Percentiles rank a stretch among this genome's conserved stretches.
Conservation (phyloP, 2,113 vertebrate species). For the Dolichallabes microphthalmus region DNA sequence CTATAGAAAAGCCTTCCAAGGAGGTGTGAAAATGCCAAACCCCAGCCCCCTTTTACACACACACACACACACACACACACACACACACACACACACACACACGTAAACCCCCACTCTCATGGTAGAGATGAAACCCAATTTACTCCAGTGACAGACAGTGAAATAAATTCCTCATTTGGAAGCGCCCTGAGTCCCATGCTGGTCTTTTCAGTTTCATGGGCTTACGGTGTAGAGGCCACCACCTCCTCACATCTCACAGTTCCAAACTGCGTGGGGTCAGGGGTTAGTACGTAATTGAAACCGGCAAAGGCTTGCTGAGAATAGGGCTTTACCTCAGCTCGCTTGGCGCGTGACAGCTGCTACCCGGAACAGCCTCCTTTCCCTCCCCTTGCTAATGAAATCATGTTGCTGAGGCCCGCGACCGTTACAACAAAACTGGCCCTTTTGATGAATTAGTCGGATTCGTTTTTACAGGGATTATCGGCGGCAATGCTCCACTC, state of each 20-base stretch:
- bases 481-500: conserved; percentile 11
- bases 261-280: conserved; percentile 62
- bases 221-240: conserved; percentile 37
- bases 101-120: conserved; percentile 4
- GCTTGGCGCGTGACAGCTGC: conserved; percentile 71
- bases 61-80: conserved; percentile 41
- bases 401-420: conserved; percentile 41
- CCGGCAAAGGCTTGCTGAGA: conserved; percentile 62
- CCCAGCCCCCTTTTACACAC: conserved; percentile 29
- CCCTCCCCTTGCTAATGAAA: conserved; percentile 54
- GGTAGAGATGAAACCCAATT: conserved; percentile 44
- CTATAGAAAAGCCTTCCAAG: conserved; percentile 49
- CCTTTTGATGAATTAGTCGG: conserved; percentile 43
- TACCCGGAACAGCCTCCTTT: conserved; percentile 68
- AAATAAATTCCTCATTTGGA: conserved; percentile 47
- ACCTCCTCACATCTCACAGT: conserved; percentile 45
- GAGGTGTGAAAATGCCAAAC: conserved; percentile 48
- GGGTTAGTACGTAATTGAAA: conserved; percentile 74
- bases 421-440: conserved; percentile 24
- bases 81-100: not conserved
- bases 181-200: conserved; percentile 35
- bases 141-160: conserved; percentile 34
- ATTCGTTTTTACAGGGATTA: conserved; percentile 39
- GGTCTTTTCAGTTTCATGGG: conserved; percentile 35
- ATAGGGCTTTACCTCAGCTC: conserved; percentile 73